Evolutionary conservation across 2,113 vertebrate genomes (phyloP), one percentile per base, ranked within the genome.

Genomic region (Microcebus tavaratra): DNA sequence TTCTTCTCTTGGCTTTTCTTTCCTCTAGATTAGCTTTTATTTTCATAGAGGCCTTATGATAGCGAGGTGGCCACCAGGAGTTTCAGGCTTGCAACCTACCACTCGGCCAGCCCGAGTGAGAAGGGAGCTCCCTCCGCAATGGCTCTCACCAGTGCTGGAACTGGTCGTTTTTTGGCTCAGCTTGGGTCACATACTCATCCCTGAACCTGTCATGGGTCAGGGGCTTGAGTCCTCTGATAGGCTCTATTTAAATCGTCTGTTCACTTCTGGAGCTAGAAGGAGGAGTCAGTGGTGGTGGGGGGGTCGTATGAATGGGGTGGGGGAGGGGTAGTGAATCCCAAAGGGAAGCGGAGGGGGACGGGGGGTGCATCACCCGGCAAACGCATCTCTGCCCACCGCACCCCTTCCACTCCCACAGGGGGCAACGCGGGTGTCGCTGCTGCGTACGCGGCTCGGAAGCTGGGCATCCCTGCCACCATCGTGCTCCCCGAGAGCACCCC

Each of bases 371-470:
- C 25, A 1, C n/a, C 3, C 20, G 59, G 59, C n/a, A 6, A 1
- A 9, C 5, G 13, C 13, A 21, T 0, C 23, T 7, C 12, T 48
- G 11, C 31, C 48, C 84, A 36, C 29, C 9, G 23, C 20, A 1
- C 6, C 6, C 70, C 48, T 92, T 65, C 21, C 0, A 17, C 72
- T 39, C 9, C 45, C 5, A 0, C 98, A 99, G 99, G 99, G 34
- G 99, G 99, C 6, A 99, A 99, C 0, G 99, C 99, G 0, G 99
- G 99, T 0, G 97, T 99, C 91, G 99, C 99, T 0, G 99, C 99
- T 0, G 99, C 99, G 0, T 99, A 99, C 1, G 98, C 98, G 0
- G 99, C 99, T 34, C 98, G 97, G 80, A 98, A 98, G 93, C 99
- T 99, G 36, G 98, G 99, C 7, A 34, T 99, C 8, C 99, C 99